Evolutionary conservation across 2,113 vertebrate genomes (phyloP), one percentile per base, ranked within the genome.

Genomic region (Azemiops feae): DNA sequence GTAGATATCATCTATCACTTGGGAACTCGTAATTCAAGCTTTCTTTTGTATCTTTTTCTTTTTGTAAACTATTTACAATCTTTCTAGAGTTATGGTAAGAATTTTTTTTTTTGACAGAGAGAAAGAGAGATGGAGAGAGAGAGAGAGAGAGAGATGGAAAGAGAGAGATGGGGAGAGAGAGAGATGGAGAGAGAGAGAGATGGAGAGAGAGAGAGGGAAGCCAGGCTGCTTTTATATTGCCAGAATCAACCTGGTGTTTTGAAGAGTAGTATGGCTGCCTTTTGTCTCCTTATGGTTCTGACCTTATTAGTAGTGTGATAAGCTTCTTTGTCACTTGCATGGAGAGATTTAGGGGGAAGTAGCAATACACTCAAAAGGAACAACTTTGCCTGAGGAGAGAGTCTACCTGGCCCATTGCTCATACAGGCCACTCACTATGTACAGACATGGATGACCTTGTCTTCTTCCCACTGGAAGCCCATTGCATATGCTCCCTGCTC

Each of bases 251-350:
- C 74, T 16, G 30, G 23, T 27, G 34, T 39, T 89, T 43, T 22
- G 5, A 85, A 90, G 45, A 50, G 69, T 11, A 60, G 69, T n/a
- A 34, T 90, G 45, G 16, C 9, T 43, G 74, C 45, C 69, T 25
- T 87, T 90, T 45, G 92, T 47, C 81, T 93, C 74, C 55, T 87
- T 25, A 54, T 69, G 39, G 52, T 47, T 45, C 47, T 93, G 92
- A 87, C 55, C 55, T 93, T 90, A 90, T 87, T 87, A 64, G 47
- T 85, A 39, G 47, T 52, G 14, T 52, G 45, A 50, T 55, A 64
- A 53, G n/a, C 60, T 54, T 27, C 87, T 88, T 25, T 81, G 60
- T 81, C 3, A 50, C 88, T 86, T 90, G 43, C 30, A 43, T 16
- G 50, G 91, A 9, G 55, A 74, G 7, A 30, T 16, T 7, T 30